Conservation (phyloP, 2,888 invertebrate species). For the Pharmacophagus antenor region DNA sequence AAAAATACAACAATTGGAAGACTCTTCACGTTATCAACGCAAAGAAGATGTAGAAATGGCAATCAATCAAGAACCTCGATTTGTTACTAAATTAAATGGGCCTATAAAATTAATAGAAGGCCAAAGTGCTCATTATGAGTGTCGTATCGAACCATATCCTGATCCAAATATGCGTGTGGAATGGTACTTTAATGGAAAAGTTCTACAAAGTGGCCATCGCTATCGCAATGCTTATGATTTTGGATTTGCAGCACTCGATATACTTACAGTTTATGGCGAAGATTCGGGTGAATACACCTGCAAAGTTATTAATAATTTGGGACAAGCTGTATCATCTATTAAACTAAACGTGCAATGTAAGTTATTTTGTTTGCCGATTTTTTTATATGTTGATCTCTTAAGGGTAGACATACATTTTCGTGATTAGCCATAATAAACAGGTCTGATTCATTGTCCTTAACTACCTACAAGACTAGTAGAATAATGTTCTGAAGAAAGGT, state of each 20-base stretch:
- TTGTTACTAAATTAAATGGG: constrained; percentile 92
- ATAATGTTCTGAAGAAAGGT: too few species aligned
- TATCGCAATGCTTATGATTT: constrained; percentile 97
- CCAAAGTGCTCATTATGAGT: constrained; percentile 95
- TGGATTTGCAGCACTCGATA: constrained; percentile 97
- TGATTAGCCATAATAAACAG: too few species aligned
- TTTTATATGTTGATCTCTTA: too few species aligned
- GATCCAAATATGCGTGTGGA: constrained; percentile 93
- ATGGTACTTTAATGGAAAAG: constrained; percentile 96
- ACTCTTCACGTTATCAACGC: constrained; percentile 88
- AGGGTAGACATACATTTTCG: too few species aligned
- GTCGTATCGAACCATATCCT: constrained; percentile 95
- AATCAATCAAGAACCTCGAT: constrained; percentile 91
- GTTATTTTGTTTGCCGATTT: constrained; percentile 61
- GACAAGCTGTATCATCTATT: constrained; percentile 90
- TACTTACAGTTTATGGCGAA: constrained; percentile 95
- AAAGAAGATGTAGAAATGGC: constrained; percentile 90
- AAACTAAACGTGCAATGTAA: constrained; percentile 90
- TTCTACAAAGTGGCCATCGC: constrained; percentile 92
- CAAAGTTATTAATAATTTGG: constrained; percentile 91
- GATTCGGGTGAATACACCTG: constrained; percentile 96
- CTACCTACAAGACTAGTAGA: too few species aligned
- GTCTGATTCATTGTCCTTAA: too few species aligned
- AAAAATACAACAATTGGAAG: constrained; percentile 93
- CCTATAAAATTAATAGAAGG: constrained; percentile 92